phyloP scores from a whole-genome alignment of 2,888 invertebrate species.

The Tiliacea aurago region DNA sequence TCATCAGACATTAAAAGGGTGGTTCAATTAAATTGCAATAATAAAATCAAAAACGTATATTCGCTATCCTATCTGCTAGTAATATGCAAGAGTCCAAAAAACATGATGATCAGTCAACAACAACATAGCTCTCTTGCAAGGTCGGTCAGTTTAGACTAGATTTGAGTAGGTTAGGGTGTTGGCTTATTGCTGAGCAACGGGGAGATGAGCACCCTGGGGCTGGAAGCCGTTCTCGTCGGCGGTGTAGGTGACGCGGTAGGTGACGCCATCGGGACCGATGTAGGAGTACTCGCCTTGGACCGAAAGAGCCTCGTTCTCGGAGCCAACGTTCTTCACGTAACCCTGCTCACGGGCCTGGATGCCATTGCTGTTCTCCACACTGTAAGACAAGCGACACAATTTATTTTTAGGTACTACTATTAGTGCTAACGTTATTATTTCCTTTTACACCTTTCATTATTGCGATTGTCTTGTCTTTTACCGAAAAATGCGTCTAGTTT shows the following conservation, averaged over 20 bases:
- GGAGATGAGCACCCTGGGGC: slow-evolving; percentile 80
- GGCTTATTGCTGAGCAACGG: slow-evolving; percentile 61
- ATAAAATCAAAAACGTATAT: slow-evolving; percentile 64
- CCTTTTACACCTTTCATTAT: background rate
- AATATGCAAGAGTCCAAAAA: slow-evolving; percentile 59
- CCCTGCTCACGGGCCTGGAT: slow-evolving; percentile 76
- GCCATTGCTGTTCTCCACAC: slow-evolving; percentile 83
- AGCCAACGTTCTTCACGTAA: slow-evolving; percentile 82
- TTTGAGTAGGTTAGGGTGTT: slow-evolving; percentile 32
- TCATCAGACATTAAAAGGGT: background rate
- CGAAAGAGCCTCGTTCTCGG: slow-evolving; percentile 83
- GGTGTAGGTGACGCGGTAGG: slow-evolving; percentile 85
- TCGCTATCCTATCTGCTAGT: slow-evolving; percentile 67
- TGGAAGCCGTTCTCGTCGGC: slow-evolving; percentile 90
- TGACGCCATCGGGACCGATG: slow-evolving; percentile 83
- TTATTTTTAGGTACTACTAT: too few species aligned
- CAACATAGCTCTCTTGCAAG: slow-evolving; percentile 50
- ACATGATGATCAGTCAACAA: slow-evolving; percentile 55
- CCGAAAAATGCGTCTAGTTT: background rate
- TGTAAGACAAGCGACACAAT: slow-evolving; percentile 53
- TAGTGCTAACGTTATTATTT: background rate
- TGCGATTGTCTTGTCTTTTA: background rate
- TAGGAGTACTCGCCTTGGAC: slow-evolving; percentile 88
- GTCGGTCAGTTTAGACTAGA: slow-evolving; percentile 63
- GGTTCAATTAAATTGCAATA: slow-evolving; percentile 37